Base-by-base conservation (phyloP, 2,797 vertebrate species). In the Sciurus carolinensis region DNA sequence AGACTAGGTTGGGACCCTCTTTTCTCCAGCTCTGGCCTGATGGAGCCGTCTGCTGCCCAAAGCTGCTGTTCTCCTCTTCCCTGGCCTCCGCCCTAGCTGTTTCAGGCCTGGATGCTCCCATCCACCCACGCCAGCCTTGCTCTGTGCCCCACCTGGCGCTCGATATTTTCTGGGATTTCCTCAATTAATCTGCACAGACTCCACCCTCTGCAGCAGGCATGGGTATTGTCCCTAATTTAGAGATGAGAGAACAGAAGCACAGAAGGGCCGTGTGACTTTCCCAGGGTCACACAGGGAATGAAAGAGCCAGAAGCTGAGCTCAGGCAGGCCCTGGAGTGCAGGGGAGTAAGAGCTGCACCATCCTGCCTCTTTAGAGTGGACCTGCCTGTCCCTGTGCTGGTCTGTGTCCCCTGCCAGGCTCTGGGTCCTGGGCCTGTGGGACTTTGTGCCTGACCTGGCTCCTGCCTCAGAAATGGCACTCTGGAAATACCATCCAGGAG, bases 101-200 rank as follows among this genome's bases (percentile, higher is more conserved):
- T n/a, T 9, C 42, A 28, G 11, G 11, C 28, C 62, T 30, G 47
- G 22, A 36, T 1, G 36, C 15, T 44, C 36, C 44, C 73, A 10
- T 7, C 26, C 17, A 2, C 1, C 15, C 11, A 10, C 3, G 17
- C 10, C 33, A 15, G 15, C 4, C 57, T 17, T 12, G 50, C 7
- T n/a, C 6, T 2, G 14, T 50, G 4, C 36, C 42, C 57, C 0
- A 4, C n/a, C n/a, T 54, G 39, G n/a, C 0, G 3, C 18, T 54
- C 2, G 7, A 15, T 10, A 7, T 26, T 36, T 30, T 3, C 44
- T 62, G 3, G 5, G 14, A 3, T 39, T 24, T 54, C 62, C 52
- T 28, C 22, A 36, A 24, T 73, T 28, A 72, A 28, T 39, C 36
- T 44, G 33, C 67, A 14, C 4, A 7, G 33, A 57, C 5, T 7